A percentile compares a stretch with the other conserved stretches of the same genome.
phyloP scores from a whole-genome alignment of 2,888 invertebrate genomes.

The Penaeus monodon region DNA sequence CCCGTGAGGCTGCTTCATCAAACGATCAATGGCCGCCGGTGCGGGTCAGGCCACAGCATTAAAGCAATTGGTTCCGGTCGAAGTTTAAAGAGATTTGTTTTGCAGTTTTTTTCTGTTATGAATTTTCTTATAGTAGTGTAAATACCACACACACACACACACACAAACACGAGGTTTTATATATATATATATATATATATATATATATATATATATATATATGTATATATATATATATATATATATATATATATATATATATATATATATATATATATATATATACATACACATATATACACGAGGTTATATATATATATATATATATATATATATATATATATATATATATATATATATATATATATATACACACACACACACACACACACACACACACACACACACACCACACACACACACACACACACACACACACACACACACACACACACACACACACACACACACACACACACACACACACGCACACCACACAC shows the following conservation, averaged over 20 bases:
- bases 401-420: neutral
- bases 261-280: neutral
- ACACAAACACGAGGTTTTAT: neutral
- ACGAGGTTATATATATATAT: conserved; percentile 1
- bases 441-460: neutral
- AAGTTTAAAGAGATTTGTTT: no score
- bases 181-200: conserved; percentile 7
- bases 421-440: neutral
- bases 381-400: neutral
- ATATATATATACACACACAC: neutral
- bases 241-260: neutral
- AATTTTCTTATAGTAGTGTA: no score
- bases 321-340: neutral
- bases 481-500: neutral
- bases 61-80: no score
- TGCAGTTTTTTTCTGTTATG: no score
- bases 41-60: no score
- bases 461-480: neutral
- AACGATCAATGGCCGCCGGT: no score
- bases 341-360: neutral
- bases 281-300: neutral
- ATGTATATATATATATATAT: neutral
- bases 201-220: neutral
- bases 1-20: no score
- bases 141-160: neutral